These are phyloP conservation scores for Nomada flava DNA, from an alignment of 2,888 invertebrate species.

Conservation along the genomic window DNA sequence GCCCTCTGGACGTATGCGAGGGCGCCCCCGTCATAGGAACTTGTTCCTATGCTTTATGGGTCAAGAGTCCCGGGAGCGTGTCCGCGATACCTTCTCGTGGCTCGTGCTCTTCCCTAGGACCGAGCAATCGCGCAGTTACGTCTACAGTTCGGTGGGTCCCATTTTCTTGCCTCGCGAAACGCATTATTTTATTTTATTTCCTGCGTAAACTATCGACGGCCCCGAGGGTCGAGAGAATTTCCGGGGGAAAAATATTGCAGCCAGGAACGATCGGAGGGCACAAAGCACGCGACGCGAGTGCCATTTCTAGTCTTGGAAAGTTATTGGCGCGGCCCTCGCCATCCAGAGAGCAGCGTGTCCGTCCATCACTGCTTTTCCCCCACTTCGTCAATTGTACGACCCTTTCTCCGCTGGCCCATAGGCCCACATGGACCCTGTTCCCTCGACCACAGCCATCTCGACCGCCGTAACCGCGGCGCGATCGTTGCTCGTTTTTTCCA, in stretches of 20 bases:
- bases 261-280: neutral
- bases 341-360: constrained; percentile 73
- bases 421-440: constrained; percentile 49
- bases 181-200: no score
- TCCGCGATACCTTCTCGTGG: constrained; percentile 21
- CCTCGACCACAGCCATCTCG: constrained; percentile 52
- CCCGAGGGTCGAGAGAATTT: no score
- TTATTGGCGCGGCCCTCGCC: constrained; percentile 75
- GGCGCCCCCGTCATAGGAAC: constrained; percentile 72
- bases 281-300: constrained; percentile 58
- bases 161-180: neutral
- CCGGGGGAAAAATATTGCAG: no score
- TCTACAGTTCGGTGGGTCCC: neutral
- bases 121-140: constrained; percentile 13
- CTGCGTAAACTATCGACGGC: no score
- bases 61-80: constrained; percentile 69
- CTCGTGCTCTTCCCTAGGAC: constrained; percentile 13
- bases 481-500: constrained; percentile 39
- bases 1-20: constrained; percentile 10
- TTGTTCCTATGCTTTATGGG: constrained; percentile 79
- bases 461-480: constrained; percentile 37
- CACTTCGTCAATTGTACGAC: constrained; percentile 66
- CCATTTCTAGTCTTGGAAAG: constrained; percentile 66
- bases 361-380: constrained; percentile 78
- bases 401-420: constrained; percentile 68